Evolutionary conservation across 1,140 invertebrate species (phyloP).

Genomic region (Pectinophora gossypiella): DNA sequence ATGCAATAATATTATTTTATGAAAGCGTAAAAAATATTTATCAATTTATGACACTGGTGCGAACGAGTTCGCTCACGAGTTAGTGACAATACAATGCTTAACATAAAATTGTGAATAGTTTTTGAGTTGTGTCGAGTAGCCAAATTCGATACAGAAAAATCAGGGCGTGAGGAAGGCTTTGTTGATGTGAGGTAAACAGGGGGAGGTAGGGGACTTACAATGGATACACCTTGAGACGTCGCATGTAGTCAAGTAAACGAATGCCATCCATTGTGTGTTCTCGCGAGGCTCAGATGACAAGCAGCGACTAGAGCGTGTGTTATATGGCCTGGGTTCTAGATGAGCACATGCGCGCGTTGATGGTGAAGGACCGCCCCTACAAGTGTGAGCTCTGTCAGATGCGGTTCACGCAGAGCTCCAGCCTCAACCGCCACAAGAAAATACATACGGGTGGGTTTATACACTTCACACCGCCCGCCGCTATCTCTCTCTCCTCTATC

Average conservation of each 20-base stretch:
- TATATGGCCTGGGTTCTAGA: slow-evolving; percentile 70
- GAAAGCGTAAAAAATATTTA: not conserved
- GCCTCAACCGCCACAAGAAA: slow-evolving; percentile 88
- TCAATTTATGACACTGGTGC: slow-evolving; percentile 46
- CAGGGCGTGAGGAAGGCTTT: slow-evolving; percentile 63
- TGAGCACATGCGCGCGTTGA: slow-evolving; percentile 75
- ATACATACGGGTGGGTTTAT: slow-evolving; percentile 83
- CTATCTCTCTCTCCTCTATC: slow-evolving; percentile 19
- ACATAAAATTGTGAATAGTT: slow-evolving; percentile 70
- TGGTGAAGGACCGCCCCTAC: slow-evolving; percentile 82
- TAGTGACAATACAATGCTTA: slow-evolving; percentile 63
- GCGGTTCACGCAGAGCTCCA: slow-evolving; percentile 86
- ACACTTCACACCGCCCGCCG: slow-evolving; percentile 30
- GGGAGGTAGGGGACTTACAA: slow-evolving; percentile 60
- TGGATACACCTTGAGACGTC: slow-evolving; percentile 17
- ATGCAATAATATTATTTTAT: not conserved
- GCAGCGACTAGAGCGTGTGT: slow-evolving; percentile 21
- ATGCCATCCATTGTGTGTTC: slow-evolving; percentile 41
- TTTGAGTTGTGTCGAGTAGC: slow-evolving; percentile 62
- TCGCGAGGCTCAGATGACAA: slow-evolving; percentile 12
- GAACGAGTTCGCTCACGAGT: slow-evolving; percentile 34
- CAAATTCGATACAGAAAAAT: slow-evolving; percentile 36
- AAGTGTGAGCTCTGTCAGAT: slow-evolving; percentile 85
- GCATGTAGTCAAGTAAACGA: too few relatives aligned
- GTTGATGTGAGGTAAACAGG: slow-evolving; percentile 62